A percentile compares a stretch with the other conserved stretches of the same genome.
These are phyloP conservation scores for Melipona beecheii DNA, from an alignment of 2,888 invertebrate species.

Conservation along the genomic window DNA sequence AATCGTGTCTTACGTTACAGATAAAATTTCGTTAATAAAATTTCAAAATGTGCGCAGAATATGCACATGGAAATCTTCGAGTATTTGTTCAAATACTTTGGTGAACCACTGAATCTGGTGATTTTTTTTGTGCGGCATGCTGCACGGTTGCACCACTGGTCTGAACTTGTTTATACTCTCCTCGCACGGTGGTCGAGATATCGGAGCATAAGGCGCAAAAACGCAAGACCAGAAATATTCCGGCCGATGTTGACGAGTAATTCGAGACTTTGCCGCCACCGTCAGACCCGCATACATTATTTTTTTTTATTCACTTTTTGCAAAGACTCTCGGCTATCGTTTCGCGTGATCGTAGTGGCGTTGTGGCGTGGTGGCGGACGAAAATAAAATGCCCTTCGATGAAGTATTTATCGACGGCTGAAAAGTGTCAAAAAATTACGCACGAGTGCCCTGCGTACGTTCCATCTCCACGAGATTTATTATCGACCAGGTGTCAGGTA, in stretches of 20 bases:
- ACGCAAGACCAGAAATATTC: constrained; percentile 5
- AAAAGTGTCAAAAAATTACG: constrained; percentile 24
- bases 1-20: too few species aligned
- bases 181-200: neutral
- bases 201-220: constrained; percentile 6
- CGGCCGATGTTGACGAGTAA: neutral
- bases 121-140: neutral
- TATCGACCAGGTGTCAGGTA: neutral
- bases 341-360: neutral
- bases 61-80: too few species aligned
- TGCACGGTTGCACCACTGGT: neutral
- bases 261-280: constrained; percentile 6
- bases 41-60: too few species aligned
- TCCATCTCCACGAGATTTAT: constrained; percentile 18
- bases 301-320: neutral
- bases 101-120: neutral
- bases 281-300: neutral
- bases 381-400: constrained; percentile 20
- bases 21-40: too few species aligned
- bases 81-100: neutral
- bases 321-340: neutral
- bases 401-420: constrained; percentile 38
- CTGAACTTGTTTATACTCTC: constrained; percentile 25
- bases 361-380: neutral
- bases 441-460: neutral